A percentile compares a stretch with the other conserved stretches of the same genome.
phyloP scores from a whole-genome alignment of 2,113 vertebrate species.

The Clarias batrachus region DNA sequence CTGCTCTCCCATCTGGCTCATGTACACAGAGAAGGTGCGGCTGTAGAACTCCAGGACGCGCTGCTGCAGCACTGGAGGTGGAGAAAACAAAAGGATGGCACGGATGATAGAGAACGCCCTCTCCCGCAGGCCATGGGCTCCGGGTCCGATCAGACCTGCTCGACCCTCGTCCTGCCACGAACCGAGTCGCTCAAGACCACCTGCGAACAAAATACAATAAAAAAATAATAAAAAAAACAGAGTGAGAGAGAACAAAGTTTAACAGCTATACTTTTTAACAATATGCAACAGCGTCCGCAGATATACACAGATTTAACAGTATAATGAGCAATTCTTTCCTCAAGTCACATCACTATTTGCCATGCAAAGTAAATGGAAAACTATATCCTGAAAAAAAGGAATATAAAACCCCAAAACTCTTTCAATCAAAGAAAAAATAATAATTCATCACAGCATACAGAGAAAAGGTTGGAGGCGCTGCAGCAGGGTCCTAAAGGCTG shows the following conservation, averaged over 20 bases:
- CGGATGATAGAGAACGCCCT: constrained; percentile 86
- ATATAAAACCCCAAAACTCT: too few species aligned
- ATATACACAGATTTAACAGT: background rate
- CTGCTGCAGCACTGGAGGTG: constrained; percentile 80
- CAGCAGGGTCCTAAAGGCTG: constrained; percentile 78
- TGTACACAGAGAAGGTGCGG: constrained; percentile 88
- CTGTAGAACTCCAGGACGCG: constrained; percentile 88
- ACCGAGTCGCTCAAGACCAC: constrained; percentile 81
- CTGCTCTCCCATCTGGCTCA: constrained; percentile 73
- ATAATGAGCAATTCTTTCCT: background rate
- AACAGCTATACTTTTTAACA: background rate
- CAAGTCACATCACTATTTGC: background rate
- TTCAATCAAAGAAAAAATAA: background rate
- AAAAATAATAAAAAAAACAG: too few species aligned
- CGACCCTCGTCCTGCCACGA: constrained; percentile 75
- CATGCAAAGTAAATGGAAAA: background rate
- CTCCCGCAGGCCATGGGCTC: constrained; percentile 75
- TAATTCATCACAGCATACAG: constrained; percentile 42
- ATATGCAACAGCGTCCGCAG: background rate
- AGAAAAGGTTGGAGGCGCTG: constrained; percentile 84
- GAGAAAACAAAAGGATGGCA: constrained; percentile 90
- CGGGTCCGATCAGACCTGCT: constrained; percentile 69
- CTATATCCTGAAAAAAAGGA: too few species aligned
- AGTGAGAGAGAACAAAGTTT: too few species aligned
- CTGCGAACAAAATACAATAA: constrained; percentile 62